Conservation (phyloP, 2,113 vertebrate species). For the Albula goreensis region DNA sequence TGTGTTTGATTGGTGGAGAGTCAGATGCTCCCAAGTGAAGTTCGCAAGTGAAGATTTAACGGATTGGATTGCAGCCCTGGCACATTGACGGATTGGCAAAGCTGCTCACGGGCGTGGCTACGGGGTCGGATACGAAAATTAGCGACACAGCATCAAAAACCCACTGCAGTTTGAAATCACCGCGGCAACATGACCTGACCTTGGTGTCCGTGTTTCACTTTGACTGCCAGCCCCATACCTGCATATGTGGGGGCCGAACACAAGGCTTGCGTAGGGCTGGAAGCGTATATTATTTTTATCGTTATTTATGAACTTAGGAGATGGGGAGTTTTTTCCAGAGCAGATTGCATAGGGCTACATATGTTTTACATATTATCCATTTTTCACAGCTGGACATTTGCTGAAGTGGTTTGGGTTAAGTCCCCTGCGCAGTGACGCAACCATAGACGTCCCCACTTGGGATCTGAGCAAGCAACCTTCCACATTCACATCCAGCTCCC, state of each 20-base stretch:
- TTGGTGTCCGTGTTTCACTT: no score
- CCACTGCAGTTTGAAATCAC: background rate
- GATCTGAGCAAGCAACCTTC: background rate
- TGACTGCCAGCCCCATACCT: background rate
- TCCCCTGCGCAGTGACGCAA: background rate
- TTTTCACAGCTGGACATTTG: background rate
- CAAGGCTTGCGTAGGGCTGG: background rate
- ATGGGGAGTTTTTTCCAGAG: background rate
- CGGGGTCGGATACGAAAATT: no score
- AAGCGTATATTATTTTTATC: background rate
- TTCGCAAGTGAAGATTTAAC: no score
- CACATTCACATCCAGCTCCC: background rate
- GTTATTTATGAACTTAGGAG: background rate
- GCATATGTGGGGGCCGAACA: background rate
- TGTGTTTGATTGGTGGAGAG: no score
- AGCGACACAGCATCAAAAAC: background rate
- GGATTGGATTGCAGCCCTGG: no score
- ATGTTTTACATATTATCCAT: constrained; percentile 3
- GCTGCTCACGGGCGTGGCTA: no score
- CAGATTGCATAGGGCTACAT: background rate
- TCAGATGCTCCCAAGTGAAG: no score
- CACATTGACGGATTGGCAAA: no score
- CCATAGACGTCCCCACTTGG: no score
- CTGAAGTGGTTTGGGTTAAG: background rate
- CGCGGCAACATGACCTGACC: background rate